Conservation (phyloP, 2,797 vertebrate species). For the Tragopan temminckii region DNA sequence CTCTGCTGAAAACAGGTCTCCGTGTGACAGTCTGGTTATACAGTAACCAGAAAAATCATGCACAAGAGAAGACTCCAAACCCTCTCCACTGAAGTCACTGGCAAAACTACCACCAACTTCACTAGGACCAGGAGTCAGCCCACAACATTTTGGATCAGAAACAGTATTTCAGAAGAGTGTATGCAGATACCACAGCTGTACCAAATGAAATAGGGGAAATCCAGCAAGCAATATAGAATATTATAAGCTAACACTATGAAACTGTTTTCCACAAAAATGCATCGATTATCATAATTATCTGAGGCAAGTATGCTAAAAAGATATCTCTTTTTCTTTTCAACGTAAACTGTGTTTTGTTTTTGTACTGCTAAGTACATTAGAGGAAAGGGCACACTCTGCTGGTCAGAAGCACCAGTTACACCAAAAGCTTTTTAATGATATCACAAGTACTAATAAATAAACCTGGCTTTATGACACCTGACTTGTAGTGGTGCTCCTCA, state of each 20-base stretch:
- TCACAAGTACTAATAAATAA: neutral
- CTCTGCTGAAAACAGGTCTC: neutral
- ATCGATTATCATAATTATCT: neutral
- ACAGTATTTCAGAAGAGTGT: neutral
- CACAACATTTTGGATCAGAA: neutral
- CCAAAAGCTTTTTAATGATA: neutral
- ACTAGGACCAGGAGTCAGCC: neutral
- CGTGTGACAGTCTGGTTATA: neutral
- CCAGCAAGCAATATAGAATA: neutral
- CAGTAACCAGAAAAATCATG: neutral
- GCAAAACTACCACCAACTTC: neutral
- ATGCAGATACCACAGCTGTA: neutral
- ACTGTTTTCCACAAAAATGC: neutral
- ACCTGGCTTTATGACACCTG: neutral
- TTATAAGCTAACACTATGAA: neutral
- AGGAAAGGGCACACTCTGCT: slow-evolving; percentile 72
- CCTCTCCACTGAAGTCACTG: neutral
- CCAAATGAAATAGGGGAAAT: neutral
- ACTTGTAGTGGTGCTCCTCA: neutral
- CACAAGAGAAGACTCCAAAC: neutral
- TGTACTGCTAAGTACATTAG: neutral
- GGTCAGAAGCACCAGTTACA: slow-evolving; percentile 49
- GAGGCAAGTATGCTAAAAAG: slow-evolving; percentile 57
- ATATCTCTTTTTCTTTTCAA: slow-evolving; percentile 49
- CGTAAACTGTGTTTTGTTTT: slow-evolving; percentile 60